Percentiles rank a stretch among this genome's conserved stretches.
These are phyloP conservation scores for Cinara cedri DNA, from an alignment of 2,888 invertebrate genomes.

Conservation along the genomic window DNA sequence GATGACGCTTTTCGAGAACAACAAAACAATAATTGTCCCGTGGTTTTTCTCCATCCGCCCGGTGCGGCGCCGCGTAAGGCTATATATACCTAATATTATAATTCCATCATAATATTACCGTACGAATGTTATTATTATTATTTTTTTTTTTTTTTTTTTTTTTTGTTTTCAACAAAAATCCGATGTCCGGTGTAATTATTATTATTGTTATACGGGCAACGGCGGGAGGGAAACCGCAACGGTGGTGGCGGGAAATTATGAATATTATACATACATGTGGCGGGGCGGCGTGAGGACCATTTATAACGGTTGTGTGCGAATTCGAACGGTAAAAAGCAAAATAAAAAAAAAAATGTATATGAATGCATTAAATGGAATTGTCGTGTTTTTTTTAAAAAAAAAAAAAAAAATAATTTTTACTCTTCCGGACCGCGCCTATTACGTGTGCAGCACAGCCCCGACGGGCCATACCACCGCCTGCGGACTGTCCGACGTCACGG, in stretches of 20 bases:
- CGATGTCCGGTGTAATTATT: conserved; percentile 3
- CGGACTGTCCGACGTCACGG: background rate
- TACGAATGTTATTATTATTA: too few species aligned
- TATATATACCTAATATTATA: too few species aligned
- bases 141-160: background rate
- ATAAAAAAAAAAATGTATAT: background rate
- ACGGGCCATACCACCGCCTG: too few species aligned
- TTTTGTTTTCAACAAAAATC: background rate
- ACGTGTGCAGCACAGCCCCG: background rate
- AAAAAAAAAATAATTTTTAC: too few species aligned
- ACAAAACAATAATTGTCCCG: too few species aligned
- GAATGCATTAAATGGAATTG: conserved; percentile 46
- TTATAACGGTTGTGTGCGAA: conserved; percentile 44
- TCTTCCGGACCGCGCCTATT: background rate
- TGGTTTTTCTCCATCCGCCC: too few species aligned
- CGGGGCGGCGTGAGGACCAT: background rate
- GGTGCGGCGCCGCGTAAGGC: too few species aligned
- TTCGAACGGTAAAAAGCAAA: conserved; percentile 21
- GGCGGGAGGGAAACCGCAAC: too few species aligned
- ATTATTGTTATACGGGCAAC: background rate
- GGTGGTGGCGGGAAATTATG: too few species aligned
- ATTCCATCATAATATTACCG: too few species aligned
- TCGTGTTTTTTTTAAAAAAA: conserved; percentile 31
- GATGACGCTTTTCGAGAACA: too few species aligned
- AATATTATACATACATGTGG: background rate